A percentile compares a stretch with the other conserved stretches of the same genome.
These are phyloP conservation scores for Chrysopa pallens DNA, from an alignment of 1,140 invertebrate species.

Conservation along the genomic window DNA sequence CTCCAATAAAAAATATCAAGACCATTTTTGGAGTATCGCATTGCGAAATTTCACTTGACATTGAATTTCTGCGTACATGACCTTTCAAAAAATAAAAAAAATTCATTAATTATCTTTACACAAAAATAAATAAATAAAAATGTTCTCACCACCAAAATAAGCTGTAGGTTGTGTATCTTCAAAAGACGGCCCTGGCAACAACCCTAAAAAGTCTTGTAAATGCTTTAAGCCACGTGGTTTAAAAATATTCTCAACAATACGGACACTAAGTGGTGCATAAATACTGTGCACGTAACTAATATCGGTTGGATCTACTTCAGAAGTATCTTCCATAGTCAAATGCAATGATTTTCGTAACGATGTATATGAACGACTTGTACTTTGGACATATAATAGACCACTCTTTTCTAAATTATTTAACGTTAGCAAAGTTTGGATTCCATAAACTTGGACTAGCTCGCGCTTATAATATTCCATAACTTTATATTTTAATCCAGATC, in stretches of 20 bases:
- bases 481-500: slow-evolving; percentile 81
- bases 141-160: slow-evolving; percentile 17
- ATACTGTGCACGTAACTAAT: slow-evolving; percentile 87
- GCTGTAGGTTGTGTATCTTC: slow-evolving; percentile 25
- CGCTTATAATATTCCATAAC: slow-evolving; percentile 80
- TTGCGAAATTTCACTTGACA: slow-evolving; percentile 42
- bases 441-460: slow-evolving; percentile 84
- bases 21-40: slow-evolving; percentile 57
- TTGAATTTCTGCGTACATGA: slow-evolving; percentile 31
- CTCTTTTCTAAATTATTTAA: slow-evolving; percentile 77
- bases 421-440: slow-evolving; percentile 67
- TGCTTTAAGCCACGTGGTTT: slow-evolving; percentile 66
- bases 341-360: slow-evolving; percentile 56
- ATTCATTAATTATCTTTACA: too few relatives aligned
- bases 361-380: slow-evolving; percentile 45
- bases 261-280: slow-evolving; percentile 84
- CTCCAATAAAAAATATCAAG: slow-evolving; percentile 90
- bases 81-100: slow-evolving; percentile 6
- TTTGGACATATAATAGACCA: slow-evolving; percentile 58
- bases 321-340: slow-evolving; percentile 73
- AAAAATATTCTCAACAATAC: slow-evolving; percentile 70
- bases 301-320: slow-evolving; percentile 68
- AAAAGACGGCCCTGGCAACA: slow-evolving; percentile 23
- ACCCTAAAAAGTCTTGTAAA: slow-evolving; percentile 35
- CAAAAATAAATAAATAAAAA: too few relatives aligned